Evolutionary conservation across 2,888 invertebrate species (phyloP).

Genomic region (Crepidodera aurea): DNA sequence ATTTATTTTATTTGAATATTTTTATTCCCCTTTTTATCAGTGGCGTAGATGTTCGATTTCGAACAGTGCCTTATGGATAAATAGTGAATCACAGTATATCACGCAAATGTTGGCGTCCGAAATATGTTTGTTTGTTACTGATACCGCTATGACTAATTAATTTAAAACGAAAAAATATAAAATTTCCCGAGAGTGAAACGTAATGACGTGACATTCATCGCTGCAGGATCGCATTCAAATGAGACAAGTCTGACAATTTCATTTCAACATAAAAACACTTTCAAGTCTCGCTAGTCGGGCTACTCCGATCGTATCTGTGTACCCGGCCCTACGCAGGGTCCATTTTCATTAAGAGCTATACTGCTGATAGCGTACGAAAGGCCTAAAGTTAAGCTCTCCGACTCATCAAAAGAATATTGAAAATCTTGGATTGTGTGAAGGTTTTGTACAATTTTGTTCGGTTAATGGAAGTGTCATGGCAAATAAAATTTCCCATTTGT

Average conservation of each 20-base stretch:
- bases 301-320: constrained; percentile 53
- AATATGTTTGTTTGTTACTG: no score
- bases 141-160: background rate
- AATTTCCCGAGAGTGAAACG: constrained; percentile 38
- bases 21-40: no score
- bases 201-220: constrained; percentile 55
- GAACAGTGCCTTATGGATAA: no score
- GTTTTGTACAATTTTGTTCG: constrained; percentile 14
- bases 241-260: constrained; percentile 59
- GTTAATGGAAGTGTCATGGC: background rate
- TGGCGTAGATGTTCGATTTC: no score
- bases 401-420: constrained; percentile 33
- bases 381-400: constrained; percentile 23
- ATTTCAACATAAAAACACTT: constrained; percentile 60
- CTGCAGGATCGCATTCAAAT: constrained; percentile 56
- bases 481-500: background rate
- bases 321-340: constrained; percentile 50
- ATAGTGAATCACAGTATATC: no score
- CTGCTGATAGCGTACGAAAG: constrained; percentile 44
- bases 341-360: constrained; percentile 58
- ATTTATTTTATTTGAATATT: no score
- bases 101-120: no score
- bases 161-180: constrained; percentile 26
- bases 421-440: constrained; percentile 23
- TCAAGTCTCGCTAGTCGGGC: constrained; percentile 42